Conservation (phyloP, 2,888 invertebrate species). For the Tetranychus truncatus region DNA sequence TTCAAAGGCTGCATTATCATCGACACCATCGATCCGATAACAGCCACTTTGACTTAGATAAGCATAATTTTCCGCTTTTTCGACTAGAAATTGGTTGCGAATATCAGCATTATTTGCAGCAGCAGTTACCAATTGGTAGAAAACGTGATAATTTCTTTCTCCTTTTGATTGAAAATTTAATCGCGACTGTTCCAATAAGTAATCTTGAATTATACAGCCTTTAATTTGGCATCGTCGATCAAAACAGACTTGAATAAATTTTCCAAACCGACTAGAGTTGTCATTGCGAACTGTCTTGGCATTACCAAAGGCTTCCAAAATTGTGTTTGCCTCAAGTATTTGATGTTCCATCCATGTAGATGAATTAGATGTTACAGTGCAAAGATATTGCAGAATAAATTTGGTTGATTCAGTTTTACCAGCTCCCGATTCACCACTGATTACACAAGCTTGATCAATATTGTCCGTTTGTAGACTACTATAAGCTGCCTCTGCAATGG, state of each 20-base stretch:
- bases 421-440: slow-evolving; percentile 79
- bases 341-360: slow-evolving; percentile 88
- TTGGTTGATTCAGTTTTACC: slow-evolving; percentile 74
- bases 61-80: slow-evolving; percentile 54
- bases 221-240: slow-evolving; percentile 71
- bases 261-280: slow-evolving; percentile 82
- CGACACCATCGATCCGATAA: slow-evolving; percentile 45
- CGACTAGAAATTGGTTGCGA: slow-evolving; percentile 46
- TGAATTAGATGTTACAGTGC: slow-evolving; percentile 57
- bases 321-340: slow-evolving; percentile 79
- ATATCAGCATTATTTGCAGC: slow-evolving; percentile 33
- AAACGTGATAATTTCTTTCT: slow-evolving; percentile 76
- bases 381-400: slow-evolving; percentile 72
- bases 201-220: slow-evolving; percentile 77
- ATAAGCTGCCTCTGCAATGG: slow-evolving; percentile 72
- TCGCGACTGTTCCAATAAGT: slow-evolving; percentile 68
- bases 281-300: slow-evolving; percentile 82
- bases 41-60: slow-evolving; percentile 56
- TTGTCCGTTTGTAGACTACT: slow-evolving; percentile 43
- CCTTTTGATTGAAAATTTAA: slow-evolving; percentile 71
- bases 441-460: slow-evolving; percentile 59
- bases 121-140: slow-evolving; percentile 73
- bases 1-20: slow-evolving; percentile 54
- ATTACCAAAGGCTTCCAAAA: slow-evolving; percentile 83
- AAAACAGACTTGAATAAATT: slow-evolving; percentile 82